Base-by-base conservation (phyloP, 1,140 invertebrate species). In the Neodiprion lecontei region DNA sequence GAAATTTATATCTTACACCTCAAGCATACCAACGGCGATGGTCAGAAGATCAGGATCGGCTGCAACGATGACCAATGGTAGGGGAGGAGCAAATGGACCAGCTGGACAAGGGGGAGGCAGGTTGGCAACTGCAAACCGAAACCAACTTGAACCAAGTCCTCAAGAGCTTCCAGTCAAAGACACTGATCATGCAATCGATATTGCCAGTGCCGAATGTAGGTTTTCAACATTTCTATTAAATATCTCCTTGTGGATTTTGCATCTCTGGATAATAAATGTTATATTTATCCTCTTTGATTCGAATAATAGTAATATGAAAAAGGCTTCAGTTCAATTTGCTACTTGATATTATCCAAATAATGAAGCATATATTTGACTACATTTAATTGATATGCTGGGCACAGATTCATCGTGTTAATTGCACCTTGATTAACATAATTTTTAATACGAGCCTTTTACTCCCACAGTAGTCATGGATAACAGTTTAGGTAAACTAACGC, bases 141-240 rank as follows among this genome's bases (percentile, higher is more conserved):
- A 83, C 77, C 86, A 87, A 76, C 77, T 89, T 12, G 88, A 89
- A 48, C 85, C 85, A 4, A 88, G 86, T 75, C 87, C 87, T 14
- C 87, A 88, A 74, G 88, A 89, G 73, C 76, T 88, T 74, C 86
- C 88, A 70, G 85, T 88, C 14, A 89, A 89, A 84, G 87, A 88
- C 73, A 87, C 85, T 11, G 85, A 88, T 80, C 82, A 81, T 75
- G 80, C 80, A 65, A 86, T 89, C 65, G 88, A 89, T 80, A 82
- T 90, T 79, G 81, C 84, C 77, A 88, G 83, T 84, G 88, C 87
- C 48, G 86, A 89, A 76, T 77, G 89, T 90, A 84, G 88, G 87
- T 83, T 61, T 40, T 11, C 21, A 49, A 21, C 11, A 48, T 48
- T 65, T 28, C 5, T 72, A 14, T 73, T 3, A 49, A 61, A 14